A percentile compares a stretch with the other conserved stretches of the same genome.
These are phyloP conservation scores for Agrotis segetum DNA, from an alignment of 2,888 invertebrate species.

Conservation along the genomic window DNA sequence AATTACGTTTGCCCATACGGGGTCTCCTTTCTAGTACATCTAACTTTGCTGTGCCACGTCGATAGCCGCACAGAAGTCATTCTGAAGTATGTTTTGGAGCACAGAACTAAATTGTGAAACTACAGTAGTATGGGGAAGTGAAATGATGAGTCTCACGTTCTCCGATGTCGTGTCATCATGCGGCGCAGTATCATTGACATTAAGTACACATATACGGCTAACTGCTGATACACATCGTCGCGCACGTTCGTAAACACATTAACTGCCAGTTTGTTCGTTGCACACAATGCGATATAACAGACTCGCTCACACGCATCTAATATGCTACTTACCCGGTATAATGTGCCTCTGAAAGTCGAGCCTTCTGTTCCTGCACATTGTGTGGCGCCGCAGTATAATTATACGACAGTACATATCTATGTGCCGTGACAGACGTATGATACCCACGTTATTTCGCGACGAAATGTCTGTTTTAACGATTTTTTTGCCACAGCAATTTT, in stretches of 20 bases:
- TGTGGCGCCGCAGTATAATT: neutral
- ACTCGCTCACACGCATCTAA: constrained; percentile 3
- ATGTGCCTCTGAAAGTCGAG: neutral
- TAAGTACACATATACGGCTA: constrained; percentile 27
- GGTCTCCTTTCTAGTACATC: no score
- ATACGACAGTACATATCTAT: constrained; percentile 22
- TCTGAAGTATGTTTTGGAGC: neutral
- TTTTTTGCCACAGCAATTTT: neutral
- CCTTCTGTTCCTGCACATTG: constrained; percentile 21
- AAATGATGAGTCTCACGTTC: neutral
- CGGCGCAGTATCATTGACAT: constrained; percentile 7
- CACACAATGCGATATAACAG: constrained; percentile 28
- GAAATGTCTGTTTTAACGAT: neutral
- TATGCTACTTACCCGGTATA: neutral
- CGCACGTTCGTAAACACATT: constrained; percentile 33
- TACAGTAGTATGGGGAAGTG: neutral
- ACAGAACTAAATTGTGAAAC: neutral
- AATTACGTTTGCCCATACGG: no score
- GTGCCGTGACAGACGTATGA: neutral
- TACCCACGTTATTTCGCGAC: neutral
- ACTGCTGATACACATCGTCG: constrained; percentile 18
- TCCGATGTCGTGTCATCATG: neutral
- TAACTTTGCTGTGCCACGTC: no score
- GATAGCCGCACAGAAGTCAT: neutral
- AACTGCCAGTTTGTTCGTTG: constrained; percentile 31